Percentiles rank a stretch among this genome's conserved stretches.
These are phyloP conservation scores for Netelia inedita DNA, from an alignment of 2,888 invertebrate species.

Conservation along the genomic window DNA sequence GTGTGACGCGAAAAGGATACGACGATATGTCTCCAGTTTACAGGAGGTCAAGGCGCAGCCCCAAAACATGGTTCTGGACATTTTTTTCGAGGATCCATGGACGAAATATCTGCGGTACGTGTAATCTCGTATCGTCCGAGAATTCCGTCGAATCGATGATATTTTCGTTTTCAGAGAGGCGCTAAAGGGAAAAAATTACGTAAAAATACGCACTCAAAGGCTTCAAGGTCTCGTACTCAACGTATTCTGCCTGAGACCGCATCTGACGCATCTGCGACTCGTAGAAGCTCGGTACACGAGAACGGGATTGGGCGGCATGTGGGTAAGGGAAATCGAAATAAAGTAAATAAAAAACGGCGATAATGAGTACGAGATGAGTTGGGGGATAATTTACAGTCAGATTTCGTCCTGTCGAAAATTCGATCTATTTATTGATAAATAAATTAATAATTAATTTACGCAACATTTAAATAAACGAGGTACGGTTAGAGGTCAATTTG, in stretches of 20 bases:
- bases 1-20: conserved; percentile 44
- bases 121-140: neutral
- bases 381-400: neutral
- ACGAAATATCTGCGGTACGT: conserved; percentile 88
- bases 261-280: conserved; percentile 92
- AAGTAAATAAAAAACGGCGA: conserved; percentile 14
- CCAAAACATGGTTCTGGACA: conserved; percentile 93
- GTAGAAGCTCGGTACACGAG: conserved; percentile 95
- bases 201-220: conserved; percentile 92
- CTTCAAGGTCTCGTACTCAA: conserved; percentile 94
- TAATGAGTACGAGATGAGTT: too few relatives aligned
- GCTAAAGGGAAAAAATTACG: conserved; percentile 89
- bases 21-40: conserved; percentile 86
- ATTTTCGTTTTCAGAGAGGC: conserved; percentile 86
- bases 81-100: conserved; percentile 95
- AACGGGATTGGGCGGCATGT: conserved; percentile 96
- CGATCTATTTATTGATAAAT: too few relatives aligned
- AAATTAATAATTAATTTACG: too few relatives aligned
- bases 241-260: conserved; percentile 92
- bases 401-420: too few relatives aligned
- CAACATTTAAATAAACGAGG: too few relatives aligned
- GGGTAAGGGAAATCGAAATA: conserved; percentile 88
- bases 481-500: too few relatives aligned
- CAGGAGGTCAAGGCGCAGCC: conserved; percentile 97
- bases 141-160: too few relatives aligned